Evolutionary conservation across 2,113 vertebrate species (phyloP), one percentile per base, ranked within the genome.

Genomic region (Neotoma lepida): DNA sequence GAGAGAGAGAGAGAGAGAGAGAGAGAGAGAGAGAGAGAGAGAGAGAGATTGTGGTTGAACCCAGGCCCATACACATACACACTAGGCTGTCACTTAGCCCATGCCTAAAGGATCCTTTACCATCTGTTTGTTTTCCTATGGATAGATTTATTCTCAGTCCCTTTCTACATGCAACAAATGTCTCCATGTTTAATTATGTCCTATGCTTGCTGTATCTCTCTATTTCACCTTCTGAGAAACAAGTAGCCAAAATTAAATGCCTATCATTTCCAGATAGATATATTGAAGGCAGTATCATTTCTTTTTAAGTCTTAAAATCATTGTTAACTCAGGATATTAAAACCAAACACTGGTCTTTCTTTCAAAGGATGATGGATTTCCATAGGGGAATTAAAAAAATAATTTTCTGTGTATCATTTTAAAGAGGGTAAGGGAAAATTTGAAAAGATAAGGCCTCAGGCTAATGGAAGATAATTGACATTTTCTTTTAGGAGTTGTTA

Each of bases 401-500:
- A 26, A 76, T 86, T 90, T 95, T 93, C 78, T 90, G 35, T 77
- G 44, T 64, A 87, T 76, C 68, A 88, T 90, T 78, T 95, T 82
- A 91, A 93, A 93, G 73, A 61, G 61, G 33, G 63, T 89, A 73
- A 96, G 63, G 81, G 76, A 91, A 95, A 97, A 18, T 91, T 96
- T 93, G 63, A 82, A 89, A 95, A 96, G 96, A 90, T 96, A 81
- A 98, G 86, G 95, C 94, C 46, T 96, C 76, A 97, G 97, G 91
- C 94, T 98, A 96, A 97, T 97, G 89, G 90, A 98, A 98, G 93
- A 98, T 97, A 97, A 98, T 70, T 98, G 97, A 98, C 97, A 98
- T 98, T 98, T 98, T 98, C 97, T 98, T 98, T 98, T 97, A 98
- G 97, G 97, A 97, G 94, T 96, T 98, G 95, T 98, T 98, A 98